A percentile compares a stretch with the other conserved stretches of the same genome.
Evolutionary conservation across 2,888 invertebrate genomes (phyloP).

Genomic region (Listrodromus nycthemerus): DNA sequence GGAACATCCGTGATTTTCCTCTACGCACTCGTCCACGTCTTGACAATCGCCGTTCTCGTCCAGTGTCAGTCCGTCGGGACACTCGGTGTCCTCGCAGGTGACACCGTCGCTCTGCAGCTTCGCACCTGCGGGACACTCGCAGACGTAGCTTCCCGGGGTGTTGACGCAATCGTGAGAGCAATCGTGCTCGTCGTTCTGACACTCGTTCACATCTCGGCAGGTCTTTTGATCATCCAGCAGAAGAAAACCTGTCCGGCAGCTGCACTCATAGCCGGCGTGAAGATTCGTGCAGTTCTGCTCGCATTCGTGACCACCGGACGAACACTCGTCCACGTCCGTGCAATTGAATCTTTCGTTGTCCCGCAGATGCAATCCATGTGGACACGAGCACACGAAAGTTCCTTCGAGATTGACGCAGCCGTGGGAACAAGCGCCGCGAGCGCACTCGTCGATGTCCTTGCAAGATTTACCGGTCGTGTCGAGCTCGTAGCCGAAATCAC

Average conservation of each 20-base stretch:
- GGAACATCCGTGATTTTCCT: conserved; percentile 83
- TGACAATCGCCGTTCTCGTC: conserved; percentile 73
- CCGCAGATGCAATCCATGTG: conserved; percentile 80
- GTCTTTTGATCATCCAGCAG: conserved; percentile 84
- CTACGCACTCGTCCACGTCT: conserved; percentile 83
- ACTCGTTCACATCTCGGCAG: conserved; percentile 83
- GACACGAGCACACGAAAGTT: conserved; percentile 85
- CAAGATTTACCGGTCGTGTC: conserved; percentile 81
- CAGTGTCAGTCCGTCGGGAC: conserved; percentile 69
- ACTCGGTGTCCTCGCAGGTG: conserved; percentile 79
- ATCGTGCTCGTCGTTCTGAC: conserved; percentile 80
- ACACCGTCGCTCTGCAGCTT: conserved; percentile 81
- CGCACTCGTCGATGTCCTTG: conserved; percentile 86
- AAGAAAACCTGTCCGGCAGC: conserved; percentile 84
- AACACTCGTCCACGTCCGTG: conserved; percentile 71
- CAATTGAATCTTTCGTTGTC: conserved; percentile 73
- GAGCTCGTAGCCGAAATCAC: conserved; percentile 85
- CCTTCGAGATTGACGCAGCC: conserved; percentile 86
- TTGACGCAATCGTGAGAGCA: conserved; percentile 84
- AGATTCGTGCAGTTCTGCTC: conserved; percentile 85
- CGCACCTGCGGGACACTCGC: conserved; percentile 77
- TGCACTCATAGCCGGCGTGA: conserved; percentile 86
- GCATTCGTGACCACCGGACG: conserved; percentile 76
- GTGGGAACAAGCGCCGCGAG: conserved; percentile 86
- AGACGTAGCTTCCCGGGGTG: conserved; percentile 81